Evolutionary conservation across 2,797 vertebrate genomes (phyloP), one percentile per base, ranked within the genome.

Genomic region (Percopsis omiscomaycus): DNA sequence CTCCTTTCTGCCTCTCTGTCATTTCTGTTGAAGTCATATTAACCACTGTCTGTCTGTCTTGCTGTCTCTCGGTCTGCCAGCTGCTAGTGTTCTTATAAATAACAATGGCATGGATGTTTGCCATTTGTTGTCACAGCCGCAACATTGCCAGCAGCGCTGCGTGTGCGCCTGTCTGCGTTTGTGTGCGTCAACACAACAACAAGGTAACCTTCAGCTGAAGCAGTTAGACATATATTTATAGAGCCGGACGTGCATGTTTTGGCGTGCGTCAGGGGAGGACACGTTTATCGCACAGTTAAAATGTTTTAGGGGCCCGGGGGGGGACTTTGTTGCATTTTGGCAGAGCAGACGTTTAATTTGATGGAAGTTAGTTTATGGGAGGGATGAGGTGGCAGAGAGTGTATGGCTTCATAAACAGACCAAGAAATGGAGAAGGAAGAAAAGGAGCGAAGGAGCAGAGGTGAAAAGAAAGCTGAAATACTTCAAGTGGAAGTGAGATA

Each of bases 121-220:
- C 68, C 71, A 68, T 80, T 80, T 75, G 69, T 83, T 74, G 81
- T 78, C 74, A 74, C 52, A 80, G 57, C 67, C 47, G 37, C 71
- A 80, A 81, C 72, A 74, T 77, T 68, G 79, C 84, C 83, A 69
- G 67, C 44, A 81, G 78, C 76, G 4, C 59, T 68, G 62, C 28
- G 16, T 51, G 59, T 48, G 65, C 63, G 54, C 61, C 71, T 32
- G 49, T n/a, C n/a, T 11, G 73, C 71, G 73, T 80, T 70, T 79
- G 71, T 64, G 67, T 32, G 63, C 54, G 59, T 65, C 74, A 75
- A 76, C 77, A 72, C 68, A 78, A 70, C 67, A 78, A 79, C 82
- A 80, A 81, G 71, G 75, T 82, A 74, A 83, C 84, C 83, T 84
- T 84, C 74, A 77, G 69, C 66, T 55, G 60, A 70, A 75, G 56